Percentiles rank a stretch among this genome's conserved stretches.
Conservation (phyloP, 92 coral and sea anemone species). For the Bergia puertoricense region DNA sequence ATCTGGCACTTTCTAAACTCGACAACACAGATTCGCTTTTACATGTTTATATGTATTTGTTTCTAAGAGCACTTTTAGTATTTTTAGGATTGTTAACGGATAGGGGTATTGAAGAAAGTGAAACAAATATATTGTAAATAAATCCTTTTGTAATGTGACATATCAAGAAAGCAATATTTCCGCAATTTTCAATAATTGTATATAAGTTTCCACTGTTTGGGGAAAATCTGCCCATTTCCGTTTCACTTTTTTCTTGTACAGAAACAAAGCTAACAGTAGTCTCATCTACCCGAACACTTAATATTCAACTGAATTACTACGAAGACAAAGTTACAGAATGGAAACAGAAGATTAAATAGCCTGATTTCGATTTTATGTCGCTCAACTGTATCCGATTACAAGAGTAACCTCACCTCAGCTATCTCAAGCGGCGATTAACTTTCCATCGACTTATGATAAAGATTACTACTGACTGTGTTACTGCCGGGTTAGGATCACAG, state of each 20-base stretch:
- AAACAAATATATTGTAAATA: neutral
- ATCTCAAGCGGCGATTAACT: too few species aligned
- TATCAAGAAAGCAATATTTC: conserved; percentile 9
- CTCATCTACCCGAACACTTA: neutral
- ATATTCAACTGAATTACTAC: neutral
- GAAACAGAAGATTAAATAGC: neutral
- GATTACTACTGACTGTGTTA: neutral
- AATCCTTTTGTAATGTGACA: neutral
- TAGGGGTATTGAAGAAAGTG: neutral
- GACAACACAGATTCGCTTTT: neutral
- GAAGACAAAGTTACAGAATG: neutral
- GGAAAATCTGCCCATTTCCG: conserved; percentile 4
- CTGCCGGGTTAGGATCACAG: neutral
- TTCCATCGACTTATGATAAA: too few species aligned
- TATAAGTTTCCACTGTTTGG: neutral
- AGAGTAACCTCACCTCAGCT: too few species aligned
- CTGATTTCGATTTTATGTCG: neutral
- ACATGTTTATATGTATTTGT: neutral
- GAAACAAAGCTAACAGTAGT: neutral
- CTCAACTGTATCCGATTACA: too few species aligned
- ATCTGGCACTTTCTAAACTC: neutral
- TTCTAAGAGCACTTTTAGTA: neutral
- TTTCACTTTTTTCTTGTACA: neutral
- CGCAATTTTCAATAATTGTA: neutral
- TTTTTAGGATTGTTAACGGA: neutral